Conservation (phyloP, 2,888 invertebrate genomes). For the Dexiosoma caninum region DNA sequence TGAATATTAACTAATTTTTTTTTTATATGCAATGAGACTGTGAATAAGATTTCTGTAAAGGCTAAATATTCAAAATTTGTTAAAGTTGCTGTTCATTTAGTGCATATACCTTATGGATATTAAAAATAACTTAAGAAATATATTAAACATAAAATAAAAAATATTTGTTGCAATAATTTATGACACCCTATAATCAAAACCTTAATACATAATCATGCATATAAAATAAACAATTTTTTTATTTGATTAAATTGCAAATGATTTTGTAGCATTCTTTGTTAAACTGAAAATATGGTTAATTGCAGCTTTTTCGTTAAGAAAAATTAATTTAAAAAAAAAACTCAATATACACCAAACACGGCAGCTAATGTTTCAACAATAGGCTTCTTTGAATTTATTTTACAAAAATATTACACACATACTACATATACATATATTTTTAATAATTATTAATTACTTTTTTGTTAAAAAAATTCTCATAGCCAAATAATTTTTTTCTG, state of each 20-base stretch:
- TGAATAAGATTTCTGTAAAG: background rate
- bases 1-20: background rate
- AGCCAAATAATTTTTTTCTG: slow-evolving; percentile 66
- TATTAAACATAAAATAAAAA: background rate
- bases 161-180: slow-evolving; percentile 61
- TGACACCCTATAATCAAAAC: slow-evolving; percentile 61
- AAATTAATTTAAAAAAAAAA: background rate
- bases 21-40: background rate
- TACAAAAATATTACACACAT: slow-evolving; percentile 9
- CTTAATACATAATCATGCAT: slow-evolving; percentile 56
- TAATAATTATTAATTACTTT: slow-evolving; percentile 68
- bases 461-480: slow-evolving; percentile 70
- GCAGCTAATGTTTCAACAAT: slow-evolving; percentile 54
- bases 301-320: slow-evolving; percentile 37
- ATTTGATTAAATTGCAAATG: slow-evolving; percentile 21
- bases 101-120: background rate
- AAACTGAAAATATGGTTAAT: slow-evolving; percentile 35
- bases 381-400: slow-evolving; percentile 40
- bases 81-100: background rate
- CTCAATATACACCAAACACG: slow-evolving; percentile 52
- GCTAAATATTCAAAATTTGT: background rate
- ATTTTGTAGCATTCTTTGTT: slow-evolving; percentile 41
- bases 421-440: too few relatives aligned
- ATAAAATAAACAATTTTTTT: slow-evolving; percentile 22
- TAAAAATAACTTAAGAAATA: background rate